These are phyloP conservation scores for Cerastoderma edule DNA, from an alignment of 2,888 invertebrate genomes.

Conservation along the genomic window DNA sequence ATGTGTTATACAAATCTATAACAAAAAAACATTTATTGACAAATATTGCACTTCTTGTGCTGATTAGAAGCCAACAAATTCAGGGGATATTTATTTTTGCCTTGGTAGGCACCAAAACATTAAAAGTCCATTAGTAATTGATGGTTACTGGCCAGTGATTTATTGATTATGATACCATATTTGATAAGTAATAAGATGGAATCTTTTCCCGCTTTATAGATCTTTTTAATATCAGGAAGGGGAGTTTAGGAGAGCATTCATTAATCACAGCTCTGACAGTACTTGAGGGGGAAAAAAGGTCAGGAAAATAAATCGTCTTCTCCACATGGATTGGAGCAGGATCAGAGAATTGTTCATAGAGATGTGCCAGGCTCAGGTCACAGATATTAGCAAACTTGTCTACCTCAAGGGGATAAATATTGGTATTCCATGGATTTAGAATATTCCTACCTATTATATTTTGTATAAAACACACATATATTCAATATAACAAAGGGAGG, in stretches of 20 bases:
- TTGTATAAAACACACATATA: too few species aligned
- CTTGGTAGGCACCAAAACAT: constrained; percentile 13
- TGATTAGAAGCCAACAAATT: constrained; percentile 22
- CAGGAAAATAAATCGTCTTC: too few species aligned
- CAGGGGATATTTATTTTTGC: constrained; percentile 12
- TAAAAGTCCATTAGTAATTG: constrained; percentile 28
- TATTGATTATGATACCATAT: constrained; percentile 22
- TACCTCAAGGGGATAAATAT: too few species aligned
- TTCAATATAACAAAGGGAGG: too few species aligned
- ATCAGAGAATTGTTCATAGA: too few species aligned
- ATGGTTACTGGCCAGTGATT: constrained; percentile 12
- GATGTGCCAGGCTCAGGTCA: too few species aligned
- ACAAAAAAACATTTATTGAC: too few species aligned
- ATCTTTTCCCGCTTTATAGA: constrained; percentile 20
- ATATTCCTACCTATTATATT: too few species aligned
- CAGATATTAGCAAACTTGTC: too few species aligned
- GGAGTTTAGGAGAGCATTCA: not conserved
- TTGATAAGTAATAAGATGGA: constrained; percentile 28
- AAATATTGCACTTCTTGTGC: constrained; percentile 1
- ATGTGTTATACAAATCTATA: too few species aligned
- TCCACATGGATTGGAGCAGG: too few species aligned
- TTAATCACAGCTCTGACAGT: constrained; percentile 19
- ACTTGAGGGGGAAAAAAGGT: constrained; percentile 11
- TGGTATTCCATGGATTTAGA: too few species aligned
- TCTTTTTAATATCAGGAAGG: not conserved